Base-by-base conservation (phyloP, 1,140 invertebrate species). In the Holotrichia oblita region DNA sequence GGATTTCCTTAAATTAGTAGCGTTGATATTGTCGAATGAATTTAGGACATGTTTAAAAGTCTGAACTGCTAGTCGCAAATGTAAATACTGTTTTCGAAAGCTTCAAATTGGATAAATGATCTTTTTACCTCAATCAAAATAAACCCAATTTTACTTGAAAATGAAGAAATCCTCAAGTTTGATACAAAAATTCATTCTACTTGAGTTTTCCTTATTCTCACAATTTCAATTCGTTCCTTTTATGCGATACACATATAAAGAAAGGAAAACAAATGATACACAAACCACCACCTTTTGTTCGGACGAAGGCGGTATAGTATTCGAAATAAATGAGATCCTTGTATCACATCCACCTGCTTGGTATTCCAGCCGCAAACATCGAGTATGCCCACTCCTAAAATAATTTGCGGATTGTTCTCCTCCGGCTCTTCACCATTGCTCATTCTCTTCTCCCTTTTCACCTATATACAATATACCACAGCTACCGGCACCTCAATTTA, bases 391-490 rank as follows among this genome's bases (percentile, higher is more conserved):
- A 81, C 80, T 81, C 81, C 82, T 83, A 83, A 83, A 83, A 83
- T 83, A 83, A 83, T 83, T 83, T 81, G 80, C 80, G 82, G 82
- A 82, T 83, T 83, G 81, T 80, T 81, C 81, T 81, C 81, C 82
- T n/a, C n/a, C n/a, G 82, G n/a, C 44, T n/a, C 2, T 48, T 12
- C 44, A 2, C 8, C 8, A 12, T n/a, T 3, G n/a, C n/a, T n/a
- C 44, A 8, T 48, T n/a, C 44, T 48, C 44, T 10, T 12, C 12
- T n/a, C 44, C 44, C 44, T 48, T 48, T 10, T n/a, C 44, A 12
- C n/a, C 12, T n/a, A n/a, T 48, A 48, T n/a, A 48, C 44, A 48
- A 8, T n/a, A n/a, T n/a, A n/a, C 44, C n/a, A 10, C 44, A 42
- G 12, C 44, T n/a, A n/a, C 44, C 7, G 44, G 8, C n/a, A 48